These are phyloP conservation scores for Celastrina argiolus DNA, from an alignment of 2,888 invertebrate genomes.

Conservation along the genomic window DNA sequence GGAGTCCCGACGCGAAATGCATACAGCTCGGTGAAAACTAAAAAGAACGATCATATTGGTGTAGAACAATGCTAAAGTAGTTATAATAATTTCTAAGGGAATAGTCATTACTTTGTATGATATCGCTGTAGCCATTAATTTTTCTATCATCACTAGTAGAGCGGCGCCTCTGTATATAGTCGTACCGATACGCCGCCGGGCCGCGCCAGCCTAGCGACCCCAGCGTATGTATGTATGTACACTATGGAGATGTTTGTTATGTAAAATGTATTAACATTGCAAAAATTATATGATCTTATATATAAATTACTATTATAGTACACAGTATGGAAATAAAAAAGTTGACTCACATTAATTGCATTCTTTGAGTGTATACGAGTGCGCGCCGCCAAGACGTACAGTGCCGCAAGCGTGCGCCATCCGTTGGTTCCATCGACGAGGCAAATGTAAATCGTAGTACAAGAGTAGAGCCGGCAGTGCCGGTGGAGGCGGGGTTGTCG, in stretches of 20 bases:
- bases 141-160: slow-evolving; percentile 69
- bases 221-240: slow-evolving; percentile 68
- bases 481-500: too few relatives aligned
- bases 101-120: slow-evolving; percentile 79
- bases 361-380: slow-evolving; percentile 66
- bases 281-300: slow-evolving; percentile 78
- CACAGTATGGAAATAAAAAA: slow-evolving; percentile 77
- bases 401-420: neutral
- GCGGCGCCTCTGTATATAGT: slow-evolving; percentile 53
- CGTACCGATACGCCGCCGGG: slow-evolving; percentile 42
- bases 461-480: too few relatives aligned
- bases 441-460: neutral
- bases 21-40: slow-evolving; percentile 57
- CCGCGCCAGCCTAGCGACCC: slow-evolving; percentile 43
- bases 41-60: slow-evolving; percentile 68
- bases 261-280: slow-evolving; percentile 78
- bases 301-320: slow-evolving; percentile 77
- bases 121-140: slow-evolving; percentile 76
- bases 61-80: slow-evolving; percentile 75
- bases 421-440: neutral
- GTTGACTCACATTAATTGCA: slow-evolving; percentile 74
- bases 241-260: slow-evolving; percentile 75
- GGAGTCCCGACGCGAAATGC: slow-evolving; percentile 62
- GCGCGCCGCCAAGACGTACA: slow-evolving; percentile 39
- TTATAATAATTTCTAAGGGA: slow-evolving; percentile 76